phyloP scores from a whole-genome alignment of 2,888 invertebrate genomes.

The Oxycera nigricornis region DNA sequence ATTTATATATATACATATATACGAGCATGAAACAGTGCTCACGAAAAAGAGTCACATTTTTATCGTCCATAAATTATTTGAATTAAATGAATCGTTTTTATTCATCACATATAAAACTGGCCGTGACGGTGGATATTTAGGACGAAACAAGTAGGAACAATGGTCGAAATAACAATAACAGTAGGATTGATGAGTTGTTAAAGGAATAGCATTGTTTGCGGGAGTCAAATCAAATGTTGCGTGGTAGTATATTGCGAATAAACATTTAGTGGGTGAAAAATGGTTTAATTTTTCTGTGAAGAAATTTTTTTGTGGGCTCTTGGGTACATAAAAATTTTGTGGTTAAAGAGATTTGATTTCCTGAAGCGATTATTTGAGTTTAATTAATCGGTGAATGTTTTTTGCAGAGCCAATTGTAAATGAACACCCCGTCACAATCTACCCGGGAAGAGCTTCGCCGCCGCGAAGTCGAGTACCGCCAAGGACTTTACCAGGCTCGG shows the following conservation, averaged over 20 bases:
- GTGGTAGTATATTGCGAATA: not conserved
- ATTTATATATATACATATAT: not conserved
- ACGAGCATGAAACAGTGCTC: not conserved
- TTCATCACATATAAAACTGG: not conserved
- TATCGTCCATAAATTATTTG: slow-evolving; percentile 32
- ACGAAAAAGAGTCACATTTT: not conserved
- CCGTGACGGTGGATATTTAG: not conserved
- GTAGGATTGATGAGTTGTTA: not conserved
- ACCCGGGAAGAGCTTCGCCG: slow-evolving; percentile 64
- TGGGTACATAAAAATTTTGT: too few relatives aligned
- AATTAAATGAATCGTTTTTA: slow-evolving; percentile 28
- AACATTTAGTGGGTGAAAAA: not conserved
- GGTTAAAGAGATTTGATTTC: too few relatives aligned
- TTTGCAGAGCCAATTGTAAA: slow-evolving; percentile 62
- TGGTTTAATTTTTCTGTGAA: too few relatives aligned
- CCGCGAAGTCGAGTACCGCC: slow-evolving; percentile 68
- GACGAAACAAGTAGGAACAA: not conserved
- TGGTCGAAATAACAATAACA: not conserved
- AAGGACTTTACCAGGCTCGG: slow-evolving; percentile 73
- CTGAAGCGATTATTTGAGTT: too few relatives aligned
- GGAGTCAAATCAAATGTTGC: not conserved
- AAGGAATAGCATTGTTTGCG: not conserved
- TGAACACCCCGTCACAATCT: slow-evolving; percentile 73
- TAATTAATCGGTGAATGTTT: too few relatives aligned
- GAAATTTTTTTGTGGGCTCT: too few relatives aligned